These are phyloP conservation scores for Agrotis puta DNA, from an alignment of 2,888 invertebrate species.

Conservation along the genomic window DNA sequence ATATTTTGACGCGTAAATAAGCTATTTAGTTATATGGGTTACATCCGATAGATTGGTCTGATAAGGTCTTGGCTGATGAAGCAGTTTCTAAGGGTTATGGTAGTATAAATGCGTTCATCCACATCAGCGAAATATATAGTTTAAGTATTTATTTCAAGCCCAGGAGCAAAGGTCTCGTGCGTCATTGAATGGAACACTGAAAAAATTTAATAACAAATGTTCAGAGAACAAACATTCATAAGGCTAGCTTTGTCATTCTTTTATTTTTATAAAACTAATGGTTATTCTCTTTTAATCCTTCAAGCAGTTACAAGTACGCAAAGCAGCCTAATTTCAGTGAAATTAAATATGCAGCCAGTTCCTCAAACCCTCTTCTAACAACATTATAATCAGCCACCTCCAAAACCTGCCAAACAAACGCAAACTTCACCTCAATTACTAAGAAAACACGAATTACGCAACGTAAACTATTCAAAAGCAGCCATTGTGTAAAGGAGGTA, in stretches of 20 bases:
- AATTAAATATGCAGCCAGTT: not conserved
- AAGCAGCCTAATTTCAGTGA: not conserved
- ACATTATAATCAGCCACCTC: conserved; percentile 25
- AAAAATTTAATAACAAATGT: too few species aligned
- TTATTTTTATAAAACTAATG: too few species aligned
- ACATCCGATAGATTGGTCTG: conserved; percentile 19
- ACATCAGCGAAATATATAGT: too few species aligned
- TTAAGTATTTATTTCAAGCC: too few species aligned
- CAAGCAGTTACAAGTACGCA: too few species aligned
- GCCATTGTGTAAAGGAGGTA: conserved; percentile 61
- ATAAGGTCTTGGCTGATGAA: conserved; percentile 11
- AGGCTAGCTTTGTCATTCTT: too few species aligned
- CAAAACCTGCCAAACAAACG: conserved; percentile 22
- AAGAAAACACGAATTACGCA: conserved; percentile 60
- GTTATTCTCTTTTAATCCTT: not conserved
- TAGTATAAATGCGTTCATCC: not conserved
- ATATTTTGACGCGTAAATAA: conserved; percentile 60
- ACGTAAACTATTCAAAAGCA: conserved; percentile 58
- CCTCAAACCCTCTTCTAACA: not conserved
- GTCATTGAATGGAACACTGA: too few species aligned
- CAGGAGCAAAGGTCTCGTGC: too few species aligned
- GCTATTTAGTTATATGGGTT: conserved; percentile 36
- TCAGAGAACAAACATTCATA: too few species aligned
- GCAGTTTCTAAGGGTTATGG: not conserved
- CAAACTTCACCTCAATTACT: conserved; percentile 51